Base-by-base conservation (phyloP, 2,888 invertebrate species). In the Eupithecia centaureata region DNA sequence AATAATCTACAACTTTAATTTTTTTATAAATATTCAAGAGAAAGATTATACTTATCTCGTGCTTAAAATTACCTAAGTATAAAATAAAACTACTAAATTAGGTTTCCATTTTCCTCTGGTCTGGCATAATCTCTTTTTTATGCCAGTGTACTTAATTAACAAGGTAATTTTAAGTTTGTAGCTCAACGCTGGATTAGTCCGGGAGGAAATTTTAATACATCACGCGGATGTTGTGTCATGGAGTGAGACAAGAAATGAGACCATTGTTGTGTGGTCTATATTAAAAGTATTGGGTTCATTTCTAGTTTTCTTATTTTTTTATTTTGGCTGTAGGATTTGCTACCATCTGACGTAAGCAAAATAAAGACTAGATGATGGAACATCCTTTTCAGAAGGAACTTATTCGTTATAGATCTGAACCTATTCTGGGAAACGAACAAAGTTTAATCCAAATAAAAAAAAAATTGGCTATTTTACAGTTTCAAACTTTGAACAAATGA, bases 101-200 rank as follows among this genome's bases (percentile, higher is more conserved):
- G 22, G 65, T 68, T 68, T 62, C 59, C 61, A 66, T 70, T 67
- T 70, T 70, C 61, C 42, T 57, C 56, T 65, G 35, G 47, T 58
- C 42, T 54, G 59, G 54, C 51, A 51, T 70, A 70, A 70, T 68
- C 72, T 70, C 61, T 47, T 38, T 72, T 63, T 70, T 65, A 62
- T 61, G 54, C 60, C 74, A 42, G 74, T 76, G 76, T 77, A 71
- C 76, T 76, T 79, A 79, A 83, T 85, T 83, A 85, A 82, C 76
- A 77, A 78, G 76, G 77, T 80, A 81, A 79, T 82, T 82, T 75
- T 59, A 63, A 68, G 22, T 47, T 12, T 47, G 64, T 65, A 58
- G 65, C 61, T 61, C 61, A 10, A 52, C 56, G 60, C 72, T 70
- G 72, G 78, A 76, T 82, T 75, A 77, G 63, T 65, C 68, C 67